Evolutionary conservation across 2,888 invertebrate genomes (phyloP), one percentile per base, ranked within the genome.

Genomic region (Resseliella maxima): DNA sequence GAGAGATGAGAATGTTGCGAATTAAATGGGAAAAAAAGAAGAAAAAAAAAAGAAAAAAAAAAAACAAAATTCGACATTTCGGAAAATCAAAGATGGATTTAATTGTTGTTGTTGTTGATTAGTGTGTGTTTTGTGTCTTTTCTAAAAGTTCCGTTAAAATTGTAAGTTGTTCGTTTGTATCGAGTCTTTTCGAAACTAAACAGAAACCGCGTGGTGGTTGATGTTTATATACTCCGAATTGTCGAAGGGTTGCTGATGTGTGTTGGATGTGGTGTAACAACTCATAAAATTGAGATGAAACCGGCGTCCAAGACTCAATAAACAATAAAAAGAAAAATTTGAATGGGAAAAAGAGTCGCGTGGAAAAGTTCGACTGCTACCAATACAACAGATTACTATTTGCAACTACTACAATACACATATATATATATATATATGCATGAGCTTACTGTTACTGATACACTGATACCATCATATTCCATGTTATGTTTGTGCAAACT

Each of bases 201-300:
- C 85, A 86, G 86, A 86, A 85, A 85, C 86, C 83, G 85, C 86
- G 85, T 86, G 86, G 50, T 54, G 41, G 85, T 45, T 85, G 83
- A 46, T 46, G 85, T 86, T 85, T 86, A 85, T 86, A 86, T 86
- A 86, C 81, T 38, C 86, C 86, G 41, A 86, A 86, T 54, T 36
- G 36, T 64, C 85, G 41, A 45, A 85, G 85, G 85, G 85, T 85
- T 85, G 85, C 85, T 85, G 85, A 83, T 83, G 36, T 38, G 36
- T 12, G 5, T n/a, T 27, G 72, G 38, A 15, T 83, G 83, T 38
- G 38, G 38, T 31, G 24, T 31, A 85, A 85, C 85, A 45, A 85
- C 31, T 85, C 45, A 85, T 45, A 85, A 38, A 38, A 83, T 83
- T 83, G 83, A 85, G 85, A 85, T 85, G 38, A 85, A 85, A 85